Base-by-base conservation (phyloP, 2,888 invertebrate species). In the Scaptomyza polygonia region DNA sequence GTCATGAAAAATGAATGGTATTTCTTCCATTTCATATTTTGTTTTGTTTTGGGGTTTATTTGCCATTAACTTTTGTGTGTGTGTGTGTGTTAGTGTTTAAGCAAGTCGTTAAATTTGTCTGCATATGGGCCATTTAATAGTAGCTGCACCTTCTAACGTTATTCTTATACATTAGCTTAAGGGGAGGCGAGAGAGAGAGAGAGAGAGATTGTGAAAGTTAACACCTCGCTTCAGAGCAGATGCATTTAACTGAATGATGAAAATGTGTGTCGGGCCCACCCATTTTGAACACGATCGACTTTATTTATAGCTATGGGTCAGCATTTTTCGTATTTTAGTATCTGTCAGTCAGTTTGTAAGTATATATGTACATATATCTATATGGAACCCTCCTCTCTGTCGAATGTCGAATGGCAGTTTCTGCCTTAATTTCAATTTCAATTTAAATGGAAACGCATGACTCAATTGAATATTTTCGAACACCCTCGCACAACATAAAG, bases 21-120 rank as follows among this genome's bases (percentile, higher is more conserved):
- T 45, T 32, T 58, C 21, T 21, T n/a, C 21, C n/a, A 18, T 18
- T 21, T 9, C 5, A 8, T 45, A 29, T 11, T 16, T 42, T 36
- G 51, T 42, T 27, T 27, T 66, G 62, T 78, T 64, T 79, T 63
- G 34, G 69, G 69, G 65, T 77, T 77, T 82, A 83, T 82, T 82
- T 86, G 86, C 78, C 65, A 79, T 66, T 64, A 77, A 72, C 56
- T 78, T 72, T 65, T 36, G 34, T n/a, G n/a, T 36, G 5, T 0
- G n/a, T 70, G 81, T 83, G 21, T 34, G 14, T 34, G n/a, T 36
- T 14, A 3, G n/a, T 70, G 81, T 83, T 81, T 75, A 86, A 77
- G 59, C 72, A 77, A 84, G 72, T 84, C 82, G 82, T 82, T 82
- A 82, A 82, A 81, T 75, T 57, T 62, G 72, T 80, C 67, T 75